phyloP scores from a whole-genome alignment of 2,113 vertebrate species.

The Malurus elegans region DNA sequence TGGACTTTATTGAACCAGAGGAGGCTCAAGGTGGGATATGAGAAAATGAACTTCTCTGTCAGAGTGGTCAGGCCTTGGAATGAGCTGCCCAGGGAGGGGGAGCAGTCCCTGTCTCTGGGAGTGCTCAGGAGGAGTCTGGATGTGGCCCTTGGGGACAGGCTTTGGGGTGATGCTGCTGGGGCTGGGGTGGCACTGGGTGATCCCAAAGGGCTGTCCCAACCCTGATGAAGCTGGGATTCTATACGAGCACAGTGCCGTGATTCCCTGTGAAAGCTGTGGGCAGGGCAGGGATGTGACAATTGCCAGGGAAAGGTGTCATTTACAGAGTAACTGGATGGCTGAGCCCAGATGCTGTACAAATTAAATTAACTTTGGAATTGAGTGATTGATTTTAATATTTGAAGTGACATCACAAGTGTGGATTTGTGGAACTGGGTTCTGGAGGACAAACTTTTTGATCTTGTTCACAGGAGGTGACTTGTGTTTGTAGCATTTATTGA shows the following conservation, averaged over 20 bases:
- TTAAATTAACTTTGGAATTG: neutral
- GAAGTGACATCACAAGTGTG: neutral
- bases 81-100: accelerated
- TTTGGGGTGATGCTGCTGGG: neutral
- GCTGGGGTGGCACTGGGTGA: neutral
- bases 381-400: neutral
- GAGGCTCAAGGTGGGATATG: neutral
- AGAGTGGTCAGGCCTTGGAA: accelerated
- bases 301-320: neutral
- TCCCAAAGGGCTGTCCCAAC: neutral
- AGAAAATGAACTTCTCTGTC: accelerated
- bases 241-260: accelerated
- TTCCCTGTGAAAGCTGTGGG: neutral
- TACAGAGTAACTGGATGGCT: neutral
- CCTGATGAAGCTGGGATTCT: neutral
- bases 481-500: neutral
- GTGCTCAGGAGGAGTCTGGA: neutral
- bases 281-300: neutral
- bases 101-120: accelerated
- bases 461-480: neutral
- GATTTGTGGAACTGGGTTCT: neutral
- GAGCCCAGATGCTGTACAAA: neutral
- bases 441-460: neutral
- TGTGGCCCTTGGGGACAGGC: neutral
- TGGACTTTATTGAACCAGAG: neutral